Base-by-base conservation (phyloP, 2,888 invertebrate genomes). In the Cantharis rufa region DNA sequence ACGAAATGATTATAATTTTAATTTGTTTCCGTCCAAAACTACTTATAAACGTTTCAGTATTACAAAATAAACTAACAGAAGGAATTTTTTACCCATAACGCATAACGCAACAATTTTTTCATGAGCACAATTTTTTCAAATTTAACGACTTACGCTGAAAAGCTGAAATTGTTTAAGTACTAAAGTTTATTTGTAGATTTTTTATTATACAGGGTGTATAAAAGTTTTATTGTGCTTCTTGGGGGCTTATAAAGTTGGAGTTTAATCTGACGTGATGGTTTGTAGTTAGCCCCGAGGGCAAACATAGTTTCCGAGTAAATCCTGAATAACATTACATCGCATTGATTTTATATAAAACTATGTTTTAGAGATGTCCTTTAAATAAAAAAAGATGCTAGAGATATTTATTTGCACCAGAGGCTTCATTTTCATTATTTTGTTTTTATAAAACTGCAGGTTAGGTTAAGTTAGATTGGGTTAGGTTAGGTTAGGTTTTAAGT, bases 1-100 rank as follows among this genome's bases (percentile, higher is more conserved):
- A 64, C 64, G 24, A 66, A 66, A 66, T 66, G 24, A 66, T 66
- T 66, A 66, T 66, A 66, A 66, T 66, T 66, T 48, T 66, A 24
- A 24, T 66, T 66, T 21, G 24, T 66, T 66, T 66, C 64, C 64
- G 64, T 66, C 64, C 64, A 66, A 66, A 66, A 66, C 21, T 18
- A 66, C 64, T 66, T 66, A 66, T 66, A 66, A 24, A 66, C 64
- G 24, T 21, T 66, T 66, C 64, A 66, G 64, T 66, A 66, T 66
- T 66, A 66, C 64, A 24, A 64, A 21, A n/a, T 15, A 32, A 48
- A 48, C 48, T 48, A 48, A 48, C n/a, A 48, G 48, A 48, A 48
- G 48, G 48, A 48, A 48, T 48, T 48, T 48, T 48, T n/a, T 48
- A 48, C 48, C 48, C 48, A 48, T n/a, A 48, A 13, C 32, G 32